Base-by-base conservation (phyloP, 2,113 vertebrate genomes). In the Xiphias gladius region DNA sequence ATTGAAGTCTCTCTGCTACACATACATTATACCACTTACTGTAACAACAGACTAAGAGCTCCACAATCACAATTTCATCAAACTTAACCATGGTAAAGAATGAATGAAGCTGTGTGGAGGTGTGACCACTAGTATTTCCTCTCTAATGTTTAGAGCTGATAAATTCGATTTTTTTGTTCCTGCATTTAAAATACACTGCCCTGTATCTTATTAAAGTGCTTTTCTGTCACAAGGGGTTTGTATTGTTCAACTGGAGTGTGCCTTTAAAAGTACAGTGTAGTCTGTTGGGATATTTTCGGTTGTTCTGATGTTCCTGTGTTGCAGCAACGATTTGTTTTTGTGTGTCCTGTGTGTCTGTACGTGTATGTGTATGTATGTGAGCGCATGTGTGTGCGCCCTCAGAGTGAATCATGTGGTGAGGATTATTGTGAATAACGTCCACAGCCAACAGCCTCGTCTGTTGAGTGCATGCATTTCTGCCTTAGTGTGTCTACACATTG, bases 401-500 rank as follows among this genome's bases (percentile, higher is more conserved):
- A 61, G 72, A 88, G 68, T 52, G 71, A 66, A 61, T 88, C 82
- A 90, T 82, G 62, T 91, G 85, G 82, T 48, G 59, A 79, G 77
- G 82, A 92, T 91, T 90, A 91, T 78, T 70, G 83, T 80, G 79
- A 77, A 93, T 79, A 79, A 87, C 73, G 76, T 87, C 86, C 64
- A 59, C 70, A 71, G 80, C 87, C 79, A 78, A 87, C 83, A 89
- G 83, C 67, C 73, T 88, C 73, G 32, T 87, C 79, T 87, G 83
- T 89, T 28, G 50, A 88, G 87, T 76, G 76, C 66, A 67, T 76
- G 65, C 80, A 82, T 89, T 88, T 92, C 65, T 54, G 68, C 84
- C 59, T 75, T 64, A 59, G 26, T 62, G 62, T 85, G 76, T 63
- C 30, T 24, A 24, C 46, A 70, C 73, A 69, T 5, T n/a, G 13